These are phyloP conservation scores for Lichenostomus cassidix DNA, from an alignment of 2,113 vertebrate genomes.

Conservation along the genomic window DNA sequence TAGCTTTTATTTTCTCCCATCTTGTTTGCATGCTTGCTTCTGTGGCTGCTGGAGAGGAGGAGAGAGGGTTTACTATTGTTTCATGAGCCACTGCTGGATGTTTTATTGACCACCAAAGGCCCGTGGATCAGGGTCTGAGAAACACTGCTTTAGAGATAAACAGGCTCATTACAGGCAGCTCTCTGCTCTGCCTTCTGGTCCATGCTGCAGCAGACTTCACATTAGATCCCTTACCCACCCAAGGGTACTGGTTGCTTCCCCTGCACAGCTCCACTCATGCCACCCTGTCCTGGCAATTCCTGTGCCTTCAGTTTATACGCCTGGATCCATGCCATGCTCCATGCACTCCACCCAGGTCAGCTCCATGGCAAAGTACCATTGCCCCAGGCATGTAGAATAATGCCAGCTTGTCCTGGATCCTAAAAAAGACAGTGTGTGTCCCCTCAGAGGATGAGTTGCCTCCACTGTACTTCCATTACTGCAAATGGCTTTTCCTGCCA, in stretches of 20 bases:
- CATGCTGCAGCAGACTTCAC: background rate
- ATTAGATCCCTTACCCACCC: background rate
- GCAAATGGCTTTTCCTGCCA: background rate
- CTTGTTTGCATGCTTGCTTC: background rate
- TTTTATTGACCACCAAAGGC: slow-evolving; percentile 26
- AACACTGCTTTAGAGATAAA: slow-evolving; percentile 11
- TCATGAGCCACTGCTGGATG: slow-evolving; percentile 2
- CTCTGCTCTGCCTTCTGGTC: background rate
- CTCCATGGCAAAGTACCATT: background rate
- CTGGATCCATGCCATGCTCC: background rate
- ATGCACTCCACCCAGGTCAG: background rate
- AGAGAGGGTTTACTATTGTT: slow-evolving; percentile 10
- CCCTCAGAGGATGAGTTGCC: background rate
- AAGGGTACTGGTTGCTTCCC: background rate
- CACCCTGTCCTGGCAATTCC: background rate
- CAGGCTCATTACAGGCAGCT: background rate
- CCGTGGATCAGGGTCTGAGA: background rate
- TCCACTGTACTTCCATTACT: background rate
- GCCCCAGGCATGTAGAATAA: background rate
- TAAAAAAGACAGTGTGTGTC: background rate
- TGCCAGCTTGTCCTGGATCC: background rate
- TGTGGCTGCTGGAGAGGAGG: background rate
- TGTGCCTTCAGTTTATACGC: background rate
- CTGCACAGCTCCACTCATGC: background rate
- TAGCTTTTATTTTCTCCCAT: slow-evolving; percentile 19